Conservation (phyloP, 2,888 invertebrate genomes). For the Leucophenga montana region DNA sequence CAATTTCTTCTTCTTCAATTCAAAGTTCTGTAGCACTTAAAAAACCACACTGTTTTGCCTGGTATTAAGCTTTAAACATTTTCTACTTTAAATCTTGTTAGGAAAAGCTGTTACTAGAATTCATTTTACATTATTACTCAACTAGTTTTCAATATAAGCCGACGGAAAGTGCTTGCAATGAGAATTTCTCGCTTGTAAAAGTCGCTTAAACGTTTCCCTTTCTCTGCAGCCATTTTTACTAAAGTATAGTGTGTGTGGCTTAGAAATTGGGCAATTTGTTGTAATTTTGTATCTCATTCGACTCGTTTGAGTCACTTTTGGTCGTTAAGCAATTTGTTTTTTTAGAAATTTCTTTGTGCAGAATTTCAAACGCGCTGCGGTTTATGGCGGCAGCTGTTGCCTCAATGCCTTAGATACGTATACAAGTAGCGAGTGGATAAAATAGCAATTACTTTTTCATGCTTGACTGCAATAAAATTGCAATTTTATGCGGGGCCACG, state of each 20-base stretch:
- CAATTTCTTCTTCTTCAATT: no score
- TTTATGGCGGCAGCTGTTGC: constrained; percentile 3
- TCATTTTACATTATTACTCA: no score
- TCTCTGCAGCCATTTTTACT: neutral
- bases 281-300: constrained; percentile 14
- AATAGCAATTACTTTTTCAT: constrained; percentile 67
- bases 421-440: constrained; percentile 36
- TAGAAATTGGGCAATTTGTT: constrained; percentile 23
- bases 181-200: no score
- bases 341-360: neutral
- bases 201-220: neutral
- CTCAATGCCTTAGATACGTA: neutral
- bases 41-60: no score
- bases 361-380: neutral
- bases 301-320: no score
- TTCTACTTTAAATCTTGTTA: no score
- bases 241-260: neutral
- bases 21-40: no score
- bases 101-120: no score
- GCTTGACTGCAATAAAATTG: constrained; percentile 65
- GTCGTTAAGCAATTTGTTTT: neutral
- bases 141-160: no score
- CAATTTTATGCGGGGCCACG: constrained; percentile 60
- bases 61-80: no score
- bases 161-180: no score